Evolutionary conservation across 1,140 invertebrate species (phyloP), one percentile per base, ranked within the genome.

Genomic region (Trachymyrmex septentrionalis): DNA sequence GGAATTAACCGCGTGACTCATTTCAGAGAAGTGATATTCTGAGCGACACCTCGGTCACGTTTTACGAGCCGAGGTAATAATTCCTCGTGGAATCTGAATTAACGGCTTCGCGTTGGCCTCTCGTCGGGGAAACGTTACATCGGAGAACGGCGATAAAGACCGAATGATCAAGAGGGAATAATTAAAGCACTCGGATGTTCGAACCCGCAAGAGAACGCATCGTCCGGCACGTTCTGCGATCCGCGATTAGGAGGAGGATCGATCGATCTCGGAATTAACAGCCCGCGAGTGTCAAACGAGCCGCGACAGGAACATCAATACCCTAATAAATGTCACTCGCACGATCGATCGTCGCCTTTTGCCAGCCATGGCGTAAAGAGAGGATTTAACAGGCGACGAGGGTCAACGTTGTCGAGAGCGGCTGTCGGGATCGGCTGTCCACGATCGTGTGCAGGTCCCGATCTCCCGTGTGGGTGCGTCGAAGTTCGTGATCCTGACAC

Each of bases 41-140:
- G 53, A 63, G 53, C 30, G 30, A 38, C 44, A 44, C 30, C 24
- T 30, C 77, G 48, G 66, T 80, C 82, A 44, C 73, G 73, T 78
- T 78, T 85, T 44, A 72, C 86, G 30, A 38, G 72, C 19, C 27
- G 34, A 48, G 71, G n/a, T n/a, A n/a, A n/a, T 82, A 67, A 85
- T 71, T 69, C 38, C 87, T 34, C 61, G 81, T 50, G 21, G 73
- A 61, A 30, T 34, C 55, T 27, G 71, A 88, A 88, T 88, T 86
- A 89, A 82, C 82, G 38, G 16, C 38, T n/a, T 44, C 24, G 44
- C 53, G 30, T 14, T 21, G 24, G 53, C 27, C 38, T 6, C 30
- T 6, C 30, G 19, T 24, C 38, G 59, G 44, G n/a, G 57, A n/a
- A n/a, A 12, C 16, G 34, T 5, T 53, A 50, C 73, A n/a, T 21